Base-by-base conservation (phyloP, 1,140 invertebrate species). In the Proctacanthus coquilletti region DNA sequence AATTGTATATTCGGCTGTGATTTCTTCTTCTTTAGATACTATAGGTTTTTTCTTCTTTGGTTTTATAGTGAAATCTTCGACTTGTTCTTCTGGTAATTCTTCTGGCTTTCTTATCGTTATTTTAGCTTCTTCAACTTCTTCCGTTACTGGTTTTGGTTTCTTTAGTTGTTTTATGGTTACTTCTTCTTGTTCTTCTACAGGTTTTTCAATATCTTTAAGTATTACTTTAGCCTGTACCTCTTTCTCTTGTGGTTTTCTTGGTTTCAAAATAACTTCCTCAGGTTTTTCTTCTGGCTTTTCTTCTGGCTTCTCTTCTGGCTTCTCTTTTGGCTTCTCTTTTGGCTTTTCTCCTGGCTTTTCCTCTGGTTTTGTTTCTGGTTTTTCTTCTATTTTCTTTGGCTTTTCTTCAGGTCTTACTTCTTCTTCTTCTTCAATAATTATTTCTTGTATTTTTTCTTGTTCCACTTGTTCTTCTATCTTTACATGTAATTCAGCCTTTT, bases 101-200 rank as follows among this genome's bases (percentile, higher is more conserved):
- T 53, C 47, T 15, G 43, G 43, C 33, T 50, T 43, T 47, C 46
- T 51, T 40, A 50, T 50, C 9, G 51, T 36, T 0, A 33, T 48
- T 17, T 34, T 33, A 44, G 54, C 42, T 20, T 49, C 34, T 25
- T 47, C 44, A 35, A 57, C 57, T 32, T 61, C 56, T 36, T 59
- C 50, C 18, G 50, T 40, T 27, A 49, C 36, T 11, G 33, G 40
- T 38, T 45, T 35, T 35, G 43, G 39, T 43, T 49, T 51, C 30
- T 52, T 49, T 23, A 40, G 38, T 2, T 34, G n/a, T n/a, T 33
- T 37, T 13, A 51, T 44, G 14, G 47, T 46, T 10, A 50, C 34
- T 34, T 49, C 49, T 37, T 48, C 48, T 10, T 36, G 36, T 14
- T 44, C 38, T 43, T 43, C 43, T 30, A 36, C 30, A 37, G 41